A percentile compares a stretch with the other conserved stretches of the same genome.
These are phyloP conservation scores for Penaeus indicus DNA, from an alignment of 1,140 invertebrate genomes.

Conservation along the genomic window DNA sequence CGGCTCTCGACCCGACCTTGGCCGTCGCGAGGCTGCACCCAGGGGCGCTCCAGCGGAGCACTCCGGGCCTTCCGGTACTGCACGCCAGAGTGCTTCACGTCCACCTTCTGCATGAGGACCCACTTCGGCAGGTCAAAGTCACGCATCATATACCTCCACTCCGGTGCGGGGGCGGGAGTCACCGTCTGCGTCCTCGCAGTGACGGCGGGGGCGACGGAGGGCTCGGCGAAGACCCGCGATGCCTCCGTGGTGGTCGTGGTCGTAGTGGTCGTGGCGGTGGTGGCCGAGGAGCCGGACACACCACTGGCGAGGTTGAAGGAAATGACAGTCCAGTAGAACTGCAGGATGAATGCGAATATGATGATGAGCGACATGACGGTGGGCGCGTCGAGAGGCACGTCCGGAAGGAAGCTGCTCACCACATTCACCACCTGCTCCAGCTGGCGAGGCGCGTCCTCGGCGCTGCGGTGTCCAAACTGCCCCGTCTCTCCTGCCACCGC, in stretches of 20 bases:
- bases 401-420: constrained; percentile 13
- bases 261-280: constrained; percentile 12
- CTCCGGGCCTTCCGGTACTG: neutral
- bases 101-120: constrained; percentile 1
- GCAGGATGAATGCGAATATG: constrained; percentile 45
- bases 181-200: constrained; percentile 38
- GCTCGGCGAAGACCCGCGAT: neutral
- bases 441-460: constrained; percentile 9
- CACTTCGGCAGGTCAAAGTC: neutral
- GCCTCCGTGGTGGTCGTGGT: constrained; percentile 21
- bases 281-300: neutral
- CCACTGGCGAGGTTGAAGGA: constrained; percentile 27
- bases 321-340: constrained; percentile 47
- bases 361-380: constrained; percentile 50
- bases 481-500: neutral
- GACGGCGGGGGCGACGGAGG: too few relatives aligned
- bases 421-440: constrained; percentile 4
- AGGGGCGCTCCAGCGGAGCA: neutral
- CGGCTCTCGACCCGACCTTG: neutral
- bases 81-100: neutral
- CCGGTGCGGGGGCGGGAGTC: constrained; percentile 43
- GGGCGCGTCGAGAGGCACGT: constrained; percentile 35
- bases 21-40: too few relatives aligned
- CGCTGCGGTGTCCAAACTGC: neutral
- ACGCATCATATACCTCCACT: constrained; percentile 32